Base-by-base conservation (phyloP, 2,113 vertebrate genomes). In the Sisor rabdophorus region DNA sequence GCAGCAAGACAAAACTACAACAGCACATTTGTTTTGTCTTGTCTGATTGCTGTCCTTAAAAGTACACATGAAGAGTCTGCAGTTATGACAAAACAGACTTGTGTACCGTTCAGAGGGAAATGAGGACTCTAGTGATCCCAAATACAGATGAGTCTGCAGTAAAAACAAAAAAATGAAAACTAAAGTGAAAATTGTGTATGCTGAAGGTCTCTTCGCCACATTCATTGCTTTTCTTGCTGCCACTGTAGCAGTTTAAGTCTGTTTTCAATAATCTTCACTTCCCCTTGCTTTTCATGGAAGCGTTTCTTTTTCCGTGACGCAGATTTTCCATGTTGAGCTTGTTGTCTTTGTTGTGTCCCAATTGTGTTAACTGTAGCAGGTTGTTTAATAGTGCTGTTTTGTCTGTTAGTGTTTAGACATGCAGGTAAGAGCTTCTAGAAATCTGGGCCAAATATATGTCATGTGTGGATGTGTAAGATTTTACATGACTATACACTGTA, bases 281-380 rank as follows among this genome's bases (percentile, higher is more conserved):
- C n/a, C 26, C n/a, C 12, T 26, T 3, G 11, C 48, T 84, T 81
- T 84, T 81, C 78, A 68, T 71, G 76, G 68, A 3, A 59, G 24
- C 73, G 79, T 24, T 47, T 67, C 50, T 80, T 86, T 89, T 92
- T 90, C 87, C 86, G 80, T 88, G 80, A 83, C 67, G 80, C 78
- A 61, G 80, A 81, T 88, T 90, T 90, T 92, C 89, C 88, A 63
- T 84, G 77, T 85, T 84, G 79, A 67, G 82, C 82, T 76, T 77
- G 22, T 54, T 77, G 69, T 75, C 85, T 77, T 85, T 79, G 79
- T 78, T 75, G 17, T 60, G 67, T n/a, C 40, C 65, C 77, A 77
- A 77, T 82, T 75, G 52, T 20, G 24, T 60, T 77, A 36, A 72
- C 52, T 69, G 32, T 32, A 40, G 63, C 15, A n/a, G 19, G 28